Base-by-base conservation (phyloP, 2,113 vertebrate genomes). In the Hypocryptadius cinnamomeus region DNA sequence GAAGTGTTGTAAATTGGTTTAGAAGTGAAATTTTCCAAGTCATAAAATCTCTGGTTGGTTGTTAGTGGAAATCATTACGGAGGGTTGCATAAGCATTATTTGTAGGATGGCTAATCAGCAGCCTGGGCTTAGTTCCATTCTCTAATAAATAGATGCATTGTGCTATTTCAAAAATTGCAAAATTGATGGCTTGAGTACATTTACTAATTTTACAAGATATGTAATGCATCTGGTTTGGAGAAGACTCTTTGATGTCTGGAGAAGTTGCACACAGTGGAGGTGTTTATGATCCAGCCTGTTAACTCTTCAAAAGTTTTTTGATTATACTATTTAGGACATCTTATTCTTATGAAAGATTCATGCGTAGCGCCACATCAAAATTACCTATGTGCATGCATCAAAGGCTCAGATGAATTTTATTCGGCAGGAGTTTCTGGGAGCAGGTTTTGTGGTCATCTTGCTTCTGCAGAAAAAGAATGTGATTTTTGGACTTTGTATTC, bases 61-160 rank as follows among this genome's bases (percentile, higher is more conserved):
- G 48, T 90, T 91, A 83, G 64, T 91, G 50, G 76, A 83, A 88
- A 79, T 91, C 64, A 57, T 90, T 90, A 78, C 17, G 42, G 81
- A 95, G 92, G n/a, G 72, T 94, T 94, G 89, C 93, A 81, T 91
- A 95, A 95, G 76, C 76, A 30, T 80, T 85, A 80, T 94, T 94
- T 95, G 86, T 60, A 73, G 79, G 85, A 77, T 77, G 71, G 85
- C 87, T 94, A 71, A 89, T 93, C 61, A 81, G 81, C 87, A 88
- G 87, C 64, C 60, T 92, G 92, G 87, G 91, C 87, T 90, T 89
- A 69, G 60, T 92, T 94, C 93, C 92, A 76, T 90, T 94, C 69
- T 68, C 61, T 94, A 86, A 92, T 94, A 95, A 96, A 92, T 48
- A 78, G 91, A 76, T 93, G 68, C 59, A 92, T 92, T 57, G 66